These are phyloP conservation scores for Ramazzottius varieornatus DNA, from an alignment of 2,888 invertebrate species.

Conservation along the genomic window DNA sequence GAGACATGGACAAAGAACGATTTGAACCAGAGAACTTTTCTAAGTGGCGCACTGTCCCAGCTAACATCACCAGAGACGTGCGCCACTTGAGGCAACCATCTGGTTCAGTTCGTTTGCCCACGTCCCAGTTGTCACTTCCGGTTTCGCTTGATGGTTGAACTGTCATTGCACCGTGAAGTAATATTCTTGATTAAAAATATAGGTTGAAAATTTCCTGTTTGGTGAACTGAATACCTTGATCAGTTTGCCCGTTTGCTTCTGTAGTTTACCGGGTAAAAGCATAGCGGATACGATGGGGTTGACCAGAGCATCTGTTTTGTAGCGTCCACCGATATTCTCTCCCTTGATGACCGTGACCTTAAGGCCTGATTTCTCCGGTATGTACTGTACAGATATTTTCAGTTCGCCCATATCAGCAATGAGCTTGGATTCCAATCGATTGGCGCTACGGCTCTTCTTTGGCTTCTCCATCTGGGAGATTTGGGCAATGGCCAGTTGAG, in stretches of 20 bases:
- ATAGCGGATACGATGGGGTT: slow-evolving; percentile 15
- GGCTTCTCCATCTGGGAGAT: not conserved
- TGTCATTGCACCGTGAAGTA: too few relatives aligned
- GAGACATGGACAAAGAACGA: too few relatives aligned
- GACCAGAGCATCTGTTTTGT: slow-evolving; percentile 11
- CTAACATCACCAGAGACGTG: too few relatives aligned
- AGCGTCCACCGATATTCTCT: slow-evolving; percentile 15
- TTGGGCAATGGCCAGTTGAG: not conserved
- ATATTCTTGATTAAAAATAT: too few relatives aligned
- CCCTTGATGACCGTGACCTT: slow-evolving; percentile 17
- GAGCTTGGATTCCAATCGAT: not conserved
- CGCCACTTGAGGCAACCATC: too few relatives aligned
- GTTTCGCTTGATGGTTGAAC: too few relatives aligned
- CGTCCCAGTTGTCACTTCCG: too few relatives aligned
- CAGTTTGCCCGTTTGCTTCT: slow-evolving; percentile 15
- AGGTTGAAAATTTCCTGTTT: too few relatives aligned
- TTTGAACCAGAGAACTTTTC: too few relatives aligned
- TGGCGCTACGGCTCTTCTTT: not conserved
- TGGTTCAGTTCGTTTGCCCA: too few relatives aligned
- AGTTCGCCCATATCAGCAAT: slow-evolving; percentile 17
- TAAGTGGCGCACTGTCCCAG: too few relatives aligned
- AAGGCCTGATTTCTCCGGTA: slow-evolving; percentile 15
- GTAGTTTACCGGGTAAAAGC: slow-evolving; percentile 18
- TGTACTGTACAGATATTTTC: slow-evolving; percentile 17
- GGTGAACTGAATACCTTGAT: not conserved